Base-by-base conservation (phyloP, 2,888 invertebrate genomes). In the Unio delphinus region DNA sequence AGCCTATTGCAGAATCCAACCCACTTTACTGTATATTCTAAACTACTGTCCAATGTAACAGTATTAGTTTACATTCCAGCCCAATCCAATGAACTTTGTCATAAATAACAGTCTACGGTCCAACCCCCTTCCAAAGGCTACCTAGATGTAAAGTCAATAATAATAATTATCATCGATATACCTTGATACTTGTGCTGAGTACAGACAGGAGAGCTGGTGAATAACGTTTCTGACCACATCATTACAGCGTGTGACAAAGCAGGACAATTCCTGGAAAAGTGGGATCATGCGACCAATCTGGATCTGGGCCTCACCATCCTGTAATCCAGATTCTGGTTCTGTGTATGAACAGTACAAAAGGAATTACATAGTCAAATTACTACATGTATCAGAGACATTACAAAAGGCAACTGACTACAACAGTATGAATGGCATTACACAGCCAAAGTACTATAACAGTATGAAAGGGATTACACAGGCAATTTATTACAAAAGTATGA, bases 211-310 rank as follows among this genome's bases (percentile, higher is more conserved):
- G 64, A 96, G 90, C 90, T 97, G 96, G 72, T 92, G 92, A 78
- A 96, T 92, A 20, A 95, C 91, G 88, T 95, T 94, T 68, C 92
- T 92, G 0, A 94, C 92, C 4, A 95, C 93, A 75, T 94, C 93
- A 87, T 94, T 93, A 82, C 94, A 94, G 57, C 95, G 92, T 68
- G 92, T 92, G 0, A 94, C 91, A 90, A 95, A 94, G 82, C 93
- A 93, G 79, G 93, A 93, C 65, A 96, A 89, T 70, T 92, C 91
- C 89, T 91, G 80, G 61, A 87, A 83, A 8, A 90, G 74, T 0
- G 91, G 90, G 67, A 92, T 88, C 81, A 92, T 90, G 65, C 91
- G 86, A 7, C 92, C 91, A 73, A 92, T 90, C 74, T 89, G 87
- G 55, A 91, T 80, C 78, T 91, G 91, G 58, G 90, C 90, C 69